Base-by-base conservation (phyloP, 2,113 vertebrate genomes). In the Hucho hucho region DNA sequence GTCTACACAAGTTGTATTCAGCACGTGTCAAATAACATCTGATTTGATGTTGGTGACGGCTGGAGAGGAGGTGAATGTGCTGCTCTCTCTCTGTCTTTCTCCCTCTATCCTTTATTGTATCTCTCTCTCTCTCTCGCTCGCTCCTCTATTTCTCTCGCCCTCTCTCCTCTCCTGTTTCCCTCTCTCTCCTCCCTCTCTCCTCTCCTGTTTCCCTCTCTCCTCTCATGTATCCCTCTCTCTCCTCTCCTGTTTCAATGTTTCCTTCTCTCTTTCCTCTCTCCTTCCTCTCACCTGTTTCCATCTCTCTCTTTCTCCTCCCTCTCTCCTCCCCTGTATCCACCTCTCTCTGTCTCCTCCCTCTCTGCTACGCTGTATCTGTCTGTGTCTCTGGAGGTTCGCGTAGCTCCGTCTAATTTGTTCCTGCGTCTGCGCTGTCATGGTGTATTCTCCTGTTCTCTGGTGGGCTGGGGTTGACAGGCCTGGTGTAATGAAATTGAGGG, bases 401-500 rank as follows among this genome's bases (percentile, higher is more conserved):
- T 24, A 77, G 74, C 72, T 26, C 76, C 76, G 82, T 78, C 75
- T 37, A 2, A 22, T 61, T 61, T 84, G 85, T 79, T 56, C 49
- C 43, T 70, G 69, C 76, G 80, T 85, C 79, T 71, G 74, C 67
- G 22, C 58, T 77, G 84, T 88, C 81, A 56, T 49, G 13, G 74
- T 71, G 70, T 79, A 43, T 75, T 76, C 84, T 75, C 63, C 63
- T 79, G 43, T 73, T 78, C 84, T 75, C 63, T 84, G 79, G 77
- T 75, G 64, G 79, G 77, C 69, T 83, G 64, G 72, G 64, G 77
- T 78, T 90, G 87, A 91, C 88, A 87, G 79, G 71, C 69, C 69
- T 46, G 79, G 59, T 80, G 53, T 79, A 85, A 86, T 79, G 75
- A 80, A 88, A 88, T 89, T 76, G 79, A 79, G 84, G 86, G 83